Percentiles rank a stretch among this genome's conserved stretches.
Evolutionary conservation across 2,888 invertebrate species (phyloP).

Genomic region (Meteorus cinctellus): DNA sequence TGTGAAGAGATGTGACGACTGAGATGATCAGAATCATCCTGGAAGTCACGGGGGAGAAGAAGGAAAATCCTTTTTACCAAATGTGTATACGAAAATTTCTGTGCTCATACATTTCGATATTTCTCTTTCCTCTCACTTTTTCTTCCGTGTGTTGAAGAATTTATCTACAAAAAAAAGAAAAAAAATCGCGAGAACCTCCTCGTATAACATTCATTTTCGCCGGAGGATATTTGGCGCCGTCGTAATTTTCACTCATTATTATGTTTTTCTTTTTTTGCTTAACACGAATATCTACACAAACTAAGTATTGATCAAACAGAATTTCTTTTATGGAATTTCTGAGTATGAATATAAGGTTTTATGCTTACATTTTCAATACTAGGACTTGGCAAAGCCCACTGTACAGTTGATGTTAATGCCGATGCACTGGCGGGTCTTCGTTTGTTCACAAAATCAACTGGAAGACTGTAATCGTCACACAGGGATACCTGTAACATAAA

Average conservation of each 20-base stretch:
- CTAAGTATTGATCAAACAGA: not conserved
- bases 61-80: constrained; percentile 19
- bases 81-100: constrained; percentile 23
- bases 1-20: constrained; percentile 45
- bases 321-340: not conserved
- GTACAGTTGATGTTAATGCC: constrained; percentile 75
- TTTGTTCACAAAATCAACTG: constrained; percentile 86
- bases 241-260: not conserved
- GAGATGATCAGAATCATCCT: constrained; percentile 34
- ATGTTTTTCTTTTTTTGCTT: not conserved
- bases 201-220: constrained; percentile 10
- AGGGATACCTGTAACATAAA: constrained; percentile 82
- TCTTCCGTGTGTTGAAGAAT: not conserved
- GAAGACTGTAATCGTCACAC: constrained; percentile 91
- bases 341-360: not conserved
- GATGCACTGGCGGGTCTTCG: constrained; percentile 80
- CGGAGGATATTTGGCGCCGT: constrained; percentile 19
- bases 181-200: not conserved
- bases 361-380: constrained; percentile 75
- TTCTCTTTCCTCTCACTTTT: constrained; percentile 13
- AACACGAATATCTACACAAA: not conserved
- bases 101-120: constrained; percentile 10
- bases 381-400: constrained; percentile 77
- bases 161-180: not conserved
- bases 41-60: constrained; percentile 32